Evolutionary conservation across 2,797 vertebrate genomes (phyloP).

Genomic region (Enoplosus armatus): DNA sequence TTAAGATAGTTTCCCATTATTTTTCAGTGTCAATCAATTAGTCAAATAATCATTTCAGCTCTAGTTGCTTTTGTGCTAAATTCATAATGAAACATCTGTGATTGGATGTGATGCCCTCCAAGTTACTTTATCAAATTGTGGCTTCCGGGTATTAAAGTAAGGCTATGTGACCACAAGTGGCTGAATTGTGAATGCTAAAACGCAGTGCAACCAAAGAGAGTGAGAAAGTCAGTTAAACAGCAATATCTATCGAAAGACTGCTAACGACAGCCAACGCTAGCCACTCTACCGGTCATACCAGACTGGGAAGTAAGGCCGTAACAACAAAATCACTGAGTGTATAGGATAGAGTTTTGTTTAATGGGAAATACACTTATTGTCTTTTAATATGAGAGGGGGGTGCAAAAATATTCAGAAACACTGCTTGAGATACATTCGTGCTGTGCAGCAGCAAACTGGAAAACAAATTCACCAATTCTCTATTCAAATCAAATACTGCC

Average conservation of each 20-base stretch:
- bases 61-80: too few relatives aligned
- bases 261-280: not conserved
- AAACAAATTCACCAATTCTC: not conserved
- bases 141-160: too few relatives aligned
- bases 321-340: not conserved
- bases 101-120: too few relatives aligned
- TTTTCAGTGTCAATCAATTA: too few relatives aligned
- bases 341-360: slow-evolving; percentile 22
- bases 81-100: too few relatives aligned
- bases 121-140: too few relatives aligned
- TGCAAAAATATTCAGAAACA: not conserved
- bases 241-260: not conserved
- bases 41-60: too few relatives aligned
- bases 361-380: slow-evolving; percentile 8
- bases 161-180: too few relatives aligned
- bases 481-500: not conserved
- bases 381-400: not conserved
- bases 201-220: not conserved
- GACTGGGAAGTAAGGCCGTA: too few relatives aligned
- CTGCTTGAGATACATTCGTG: not conserved
- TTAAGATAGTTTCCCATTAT: too few relatives aligned
- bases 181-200: not conserved
- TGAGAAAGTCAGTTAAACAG: too few relatives aligned
- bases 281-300: not conserved
- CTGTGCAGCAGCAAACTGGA: not conserved